Base-by-base conservation (phyloP, 2,888 invertebrate species). In the Aspidapion aeneum region DNA sequence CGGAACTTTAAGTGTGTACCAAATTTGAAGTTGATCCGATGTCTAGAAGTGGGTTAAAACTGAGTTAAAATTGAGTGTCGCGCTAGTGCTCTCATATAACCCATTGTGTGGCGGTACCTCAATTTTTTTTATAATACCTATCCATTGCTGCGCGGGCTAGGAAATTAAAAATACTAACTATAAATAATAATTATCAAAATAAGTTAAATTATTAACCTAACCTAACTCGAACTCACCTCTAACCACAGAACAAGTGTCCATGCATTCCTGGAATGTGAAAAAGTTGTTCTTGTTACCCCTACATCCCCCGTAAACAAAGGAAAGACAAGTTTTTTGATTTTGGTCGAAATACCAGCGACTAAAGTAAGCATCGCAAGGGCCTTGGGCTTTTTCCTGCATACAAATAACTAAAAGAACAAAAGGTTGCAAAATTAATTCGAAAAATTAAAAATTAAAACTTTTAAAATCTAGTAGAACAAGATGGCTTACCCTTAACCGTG, bases 201-300 rank as follows among this genome's bases (percentile, higher is more conserved):
- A n/a, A n/a, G n/a, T n/a, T n/a, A n/a, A n/a, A n/a, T n/a, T n/a
- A n/a, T n/a, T n/a, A n/a, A n/a, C n/a, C n/a, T n/a, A n/a, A n/a
- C n/a, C n/a, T n/a, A n/a, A n/a, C n/a, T n/a, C n/a, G n/a, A 7
- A 22, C 12, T 75, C 70, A 87, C 87, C 86, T 74, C 84, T 81
- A 49, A 90, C 80, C 17, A 86, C 79, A 50, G 82, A 81, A 77
- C 94, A 94, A 5, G 90, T 87, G 69, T 82, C 82, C 69, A 85
- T 83, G 75, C 96, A 96, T 74, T 94, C 93, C 21, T 89, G 86
- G 69, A 85, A 85, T 16, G 90, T 88, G 66, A 91, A 84, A 83
- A 97, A 98, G 80, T 95, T 96, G 81, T 98, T 98, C 73, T 87
- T 85, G 80, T 93, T 96, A 51, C 97, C 97, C 63, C 94, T 86